These are phyloP conservation scores for Zele albiditarsus DNA, from an alignment of 2,888 invertebrate genomes.

Conservation along the genomic window DNA sequence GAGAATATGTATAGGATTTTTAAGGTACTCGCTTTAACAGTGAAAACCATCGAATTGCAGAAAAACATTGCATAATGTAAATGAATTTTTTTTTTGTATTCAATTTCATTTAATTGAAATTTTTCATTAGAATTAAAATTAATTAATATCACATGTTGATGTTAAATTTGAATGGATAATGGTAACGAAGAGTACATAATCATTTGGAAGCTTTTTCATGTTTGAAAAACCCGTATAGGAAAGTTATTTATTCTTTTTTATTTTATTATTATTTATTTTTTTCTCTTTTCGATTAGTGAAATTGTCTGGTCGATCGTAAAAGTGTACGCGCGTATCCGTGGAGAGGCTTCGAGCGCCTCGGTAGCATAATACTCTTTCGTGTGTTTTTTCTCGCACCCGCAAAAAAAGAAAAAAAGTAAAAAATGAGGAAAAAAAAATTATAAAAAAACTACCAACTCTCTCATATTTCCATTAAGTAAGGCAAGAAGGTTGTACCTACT, in stretches of 20 bases:
- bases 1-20: background rate
- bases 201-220: slow-evolving; percentile 1
- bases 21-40: slow-evolving; percentile 4
- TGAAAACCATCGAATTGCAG: slow-evolving; percentile 19
- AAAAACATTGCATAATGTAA: background rate
- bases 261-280: background rate
- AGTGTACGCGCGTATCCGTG: slow-evolving; percentile 1
- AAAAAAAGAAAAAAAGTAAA: background rate
- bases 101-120: background rate
- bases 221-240: background rate
- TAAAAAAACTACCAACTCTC: slow-evolving; percentile 47
- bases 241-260: background rate
- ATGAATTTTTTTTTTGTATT: background rate
- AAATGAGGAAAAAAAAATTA: slow-evolving; percentile 53
- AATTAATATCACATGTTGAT: background rate
- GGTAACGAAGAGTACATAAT: background rate
- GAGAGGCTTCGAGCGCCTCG: slow-evolving; percentile 2
- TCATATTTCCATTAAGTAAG: slow-evolving; percentile 67
- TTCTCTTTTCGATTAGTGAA: slow-evolving; percentile 22
- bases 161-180: background rate
- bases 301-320: slow-evolving; percentile 30
- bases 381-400: slow-evolving; percentile 13
- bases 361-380: slow-evolving; percentile 23
- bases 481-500: slow-evolving; percentile 47
- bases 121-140: background rate